Evolutionary conservation across 1,140 invertebrate species (phyloP), one percentile per base, ranked within the genome.

Genomic region (Drosophila funebris): DNA sequence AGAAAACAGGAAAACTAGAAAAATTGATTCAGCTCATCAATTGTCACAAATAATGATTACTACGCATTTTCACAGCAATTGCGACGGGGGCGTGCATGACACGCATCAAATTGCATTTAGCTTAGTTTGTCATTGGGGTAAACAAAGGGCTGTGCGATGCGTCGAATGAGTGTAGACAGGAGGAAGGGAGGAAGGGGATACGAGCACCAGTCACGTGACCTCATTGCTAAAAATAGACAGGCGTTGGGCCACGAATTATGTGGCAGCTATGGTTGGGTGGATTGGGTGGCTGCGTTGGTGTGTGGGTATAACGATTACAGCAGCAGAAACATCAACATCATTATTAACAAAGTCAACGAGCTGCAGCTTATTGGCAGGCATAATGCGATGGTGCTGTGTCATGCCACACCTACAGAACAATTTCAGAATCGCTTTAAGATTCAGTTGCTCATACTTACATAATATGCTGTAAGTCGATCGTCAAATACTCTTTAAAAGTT

Each of bases 31-130:
- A 48, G 62, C 68, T 72, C 82, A 74, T 87, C 82, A 78, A 82
- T 87, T 87, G 82, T 82, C 83, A 88, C 82, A 87, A 87, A 87
- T 87, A 87, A 87, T 87, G 82, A 87, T 87, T 85, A 85, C 82
- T 62, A 82, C 82, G 82, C 83, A 87, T 87, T 87, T 87, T 87
- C 78, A 61, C 11, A 13, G 43, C 62, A 22, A 33, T 24, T 41
- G 20, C 20, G 9, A 18, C 11, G n/a, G 13, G 14, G 24, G 36
- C 20, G 69, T 67, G 78, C 74, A 78, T 84, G 79, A 83, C 79
- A 83, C 79, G 79, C 83, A 88, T 88, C 73, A 88, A 88, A 79
- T 88, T 88, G 83, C 83, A 88, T 89, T 88, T 88, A 83, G 83
- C 82, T 83, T 73, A 77, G 83, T 88, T 83, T 82, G 78, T 88